These are phyloP conservation scores for Pocillopora verrucosa DNA, from an alignment of 64 coral and sea anemone genomes.

Conservation along the genomic window DNA sequence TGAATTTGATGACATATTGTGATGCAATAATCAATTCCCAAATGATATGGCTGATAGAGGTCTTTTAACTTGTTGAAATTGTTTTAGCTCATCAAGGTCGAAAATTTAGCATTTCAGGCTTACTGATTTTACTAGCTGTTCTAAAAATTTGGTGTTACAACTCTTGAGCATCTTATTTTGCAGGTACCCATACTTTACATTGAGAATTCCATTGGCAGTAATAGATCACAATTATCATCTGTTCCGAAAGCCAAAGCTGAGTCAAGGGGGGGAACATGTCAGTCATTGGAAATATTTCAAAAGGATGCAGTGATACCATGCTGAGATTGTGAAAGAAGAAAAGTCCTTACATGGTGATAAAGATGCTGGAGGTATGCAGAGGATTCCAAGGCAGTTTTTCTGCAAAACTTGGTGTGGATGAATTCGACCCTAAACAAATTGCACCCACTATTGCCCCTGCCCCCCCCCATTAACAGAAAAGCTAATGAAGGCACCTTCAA, in stretches of 20 bases:
- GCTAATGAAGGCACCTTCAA: constrained; percentile 53
- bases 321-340: constrained; percentile 49
- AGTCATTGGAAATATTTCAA: constrained; percentile 41
- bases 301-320: constrained; percentile 15
- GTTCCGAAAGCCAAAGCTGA: constrained; percentile 3
- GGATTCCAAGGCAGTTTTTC: constrained; percentile 16
- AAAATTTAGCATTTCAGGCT: not conserved
- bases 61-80: no score
- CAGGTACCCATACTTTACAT: constrained; percentile 47
- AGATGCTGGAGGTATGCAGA: constrained; percentile 5
- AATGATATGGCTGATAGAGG: no score
- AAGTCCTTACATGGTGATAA: constrained; percentile 43
- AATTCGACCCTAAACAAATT: constrained; percentile 65
- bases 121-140: constrained; percentile 15
- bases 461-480: constrained; percentile 43
- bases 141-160: no score
- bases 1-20: no score
- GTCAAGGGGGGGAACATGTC: not conserved
- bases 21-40: no score
- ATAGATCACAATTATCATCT: constrained; percentile 62
- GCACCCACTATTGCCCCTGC: constrained; percentile 45
- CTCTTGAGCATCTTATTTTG: not conserved
- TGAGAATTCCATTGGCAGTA: constrained; percentile 17
- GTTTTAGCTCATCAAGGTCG: no score
- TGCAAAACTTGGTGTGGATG: not conserved